These are phyloP conservation scores for Calliscelio sp. DNA, from an alignment of 2,888 invertebrate genomes.

Conservation along the genomic window DNA sequence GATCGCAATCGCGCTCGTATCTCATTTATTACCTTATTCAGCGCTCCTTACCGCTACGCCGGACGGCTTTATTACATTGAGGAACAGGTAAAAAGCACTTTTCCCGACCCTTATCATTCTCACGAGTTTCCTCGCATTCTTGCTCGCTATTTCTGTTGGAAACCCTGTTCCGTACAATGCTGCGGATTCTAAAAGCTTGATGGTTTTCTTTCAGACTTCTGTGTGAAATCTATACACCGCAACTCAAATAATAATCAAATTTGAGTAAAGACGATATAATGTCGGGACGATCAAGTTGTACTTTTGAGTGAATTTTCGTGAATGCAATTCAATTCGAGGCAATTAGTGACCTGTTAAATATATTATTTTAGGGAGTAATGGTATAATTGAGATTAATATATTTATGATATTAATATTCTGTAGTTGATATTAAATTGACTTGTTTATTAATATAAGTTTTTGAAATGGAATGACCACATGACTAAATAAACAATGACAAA, in stretches of 20 bases:
- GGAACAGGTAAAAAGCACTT: constrained; percentile 58
- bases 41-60: constrained; percentile 27
- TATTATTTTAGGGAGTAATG: too few species aligned
- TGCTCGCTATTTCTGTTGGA: constrained; percentile 30
- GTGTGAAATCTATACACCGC: neutral
- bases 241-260: constrained; percentile 40
- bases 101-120: constrained; percentile 50
- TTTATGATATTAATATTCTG: too few species aligned
- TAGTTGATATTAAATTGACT: too few species aligned
- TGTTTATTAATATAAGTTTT: too few species aligned
- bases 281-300: too few species aligned
- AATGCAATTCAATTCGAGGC: too few species aligned
- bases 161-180: constrained; percentile 22
- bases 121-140: constrained; percentile 44
- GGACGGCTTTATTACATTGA: constrained; percentile 58
- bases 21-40: constrained; percentile 66
- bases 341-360: too few species aligned
- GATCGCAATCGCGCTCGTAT: constrained; percentile 54
- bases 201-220: constrained; percentile 35
- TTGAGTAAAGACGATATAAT: neutral
- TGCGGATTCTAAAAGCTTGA: constrained; percentile 32
- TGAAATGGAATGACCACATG: too few species aligned
- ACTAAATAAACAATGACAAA: too few species aligned
- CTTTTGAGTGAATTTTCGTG: too few species aligned
- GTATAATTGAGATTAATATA: too few species aligned